Base-by-base conservation (phyloP, 2,888 invertebrate genomes). In the Cryptocephalus moraei region DNA sequence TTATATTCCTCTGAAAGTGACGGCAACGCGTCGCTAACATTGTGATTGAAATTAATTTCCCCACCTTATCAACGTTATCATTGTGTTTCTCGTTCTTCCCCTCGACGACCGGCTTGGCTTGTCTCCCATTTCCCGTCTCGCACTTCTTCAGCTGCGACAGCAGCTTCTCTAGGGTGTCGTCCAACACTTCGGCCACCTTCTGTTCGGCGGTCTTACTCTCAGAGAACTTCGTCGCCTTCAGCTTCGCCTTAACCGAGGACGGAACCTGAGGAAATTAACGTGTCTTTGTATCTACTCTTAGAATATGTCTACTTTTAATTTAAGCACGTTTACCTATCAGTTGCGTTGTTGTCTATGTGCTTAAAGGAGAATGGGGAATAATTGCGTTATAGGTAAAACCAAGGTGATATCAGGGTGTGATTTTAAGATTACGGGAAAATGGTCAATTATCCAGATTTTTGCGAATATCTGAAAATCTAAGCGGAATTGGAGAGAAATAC, bases 131-230 rank as follows among this genome's bases (percentile, higher is more conserved):
- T 8, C 34, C 22, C 33, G 43, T 4, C 36, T 60, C 58, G 46
- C 58, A 60, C 43, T 59, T 59, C 44, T 58, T 59, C 6, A 60
- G 50, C 11, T 59, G 52, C 33, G 55, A 53, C 9, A 59, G 50
- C 39, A 59, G 40, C 44, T 52, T 55, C 44, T 60, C 59, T 33
- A 60, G 39, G 12, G 56, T 56, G 33, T 46, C 49, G 11, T 45
- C 46, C 9, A 46, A 40, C 32, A 39, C 46, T 13, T 46, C 47
- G 6, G 46, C 43, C 10, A 44, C 46, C 14, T 53, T 48, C 11
- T 34, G 34, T 34, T 32, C 44, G 45, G 50, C 45, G 8, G 33
- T 36, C 44, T 45, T 48, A 11, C 42, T 49, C 8, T 44, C 39
- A 10, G 4, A 8, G 12, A 36, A 11, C n/a, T 12, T 36, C 12